Percentiles rank a stretch among this genome's conserved stretches.
Evolutionary conservation across 2,113 vertebrate species (phyloP).

Genomic region (Passer domesticus): DNA sequence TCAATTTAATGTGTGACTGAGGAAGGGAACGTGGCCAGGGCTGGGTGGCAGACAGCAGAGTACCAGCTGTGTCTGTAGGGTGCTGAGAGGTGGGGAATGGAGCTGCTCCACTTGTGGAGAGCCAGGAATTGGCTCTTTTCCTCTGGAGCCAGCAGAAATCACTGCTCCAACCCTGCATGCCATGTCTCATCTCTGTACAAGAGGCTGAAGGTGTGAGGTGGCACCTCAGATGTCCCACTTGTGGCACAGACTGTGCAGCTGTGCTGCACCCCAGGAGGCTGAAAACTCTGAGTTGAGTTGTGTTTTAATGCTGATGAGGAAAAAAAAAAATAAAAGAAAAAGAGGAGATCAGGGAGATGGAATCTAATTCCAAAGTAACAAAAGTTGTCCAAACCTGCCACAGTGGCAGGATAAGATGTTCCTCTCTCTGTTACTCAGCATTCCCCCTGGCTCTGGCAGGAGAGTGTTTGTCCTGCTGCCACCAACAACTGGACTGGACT

Average conservation of each 20-base stretch:
- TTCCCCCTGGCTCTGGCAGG: background rate
- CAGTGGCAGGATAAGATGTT: background rate
- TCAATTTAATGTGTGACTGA: background rate
- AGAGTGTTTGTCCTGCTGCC: background rate
- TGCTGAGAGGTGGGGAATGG: background rate
- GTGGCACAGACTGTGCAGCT: background rate
- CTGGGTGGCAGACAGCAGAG: background rate
- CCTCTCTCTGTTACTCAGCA: background rate
- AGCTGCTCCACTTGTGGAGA: background rate
- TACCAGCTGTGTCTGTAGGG: background rate
- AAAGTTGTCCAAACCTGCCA: background rate
- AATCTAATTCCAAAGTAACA: background rate
- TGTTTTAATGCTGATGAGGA: background rate
- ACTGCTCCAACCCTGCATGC: background rate
- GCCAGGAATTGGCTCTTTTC: background rate
- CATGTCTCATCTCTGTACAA: background rate
- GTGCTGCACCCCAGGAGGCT: background rate
- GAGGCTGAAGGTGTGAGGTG: background rate
- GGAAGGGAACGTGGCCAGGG: background rate
- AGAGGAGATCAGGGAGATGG: background rate
- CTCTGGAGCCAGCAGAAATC: background rate
- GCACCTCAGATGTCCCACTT: background rate
- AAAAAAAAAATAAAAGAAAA: background rate
- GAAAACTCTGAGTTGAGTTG: fast-evolving
- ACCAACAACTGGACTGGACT: background rate